Percentiles rank a stretch among this genome's conserved stretches.
phyloP scores from a whole-genome alignment of 64 coral and sea anemone species.

The Montipora foliosa region DNA sequence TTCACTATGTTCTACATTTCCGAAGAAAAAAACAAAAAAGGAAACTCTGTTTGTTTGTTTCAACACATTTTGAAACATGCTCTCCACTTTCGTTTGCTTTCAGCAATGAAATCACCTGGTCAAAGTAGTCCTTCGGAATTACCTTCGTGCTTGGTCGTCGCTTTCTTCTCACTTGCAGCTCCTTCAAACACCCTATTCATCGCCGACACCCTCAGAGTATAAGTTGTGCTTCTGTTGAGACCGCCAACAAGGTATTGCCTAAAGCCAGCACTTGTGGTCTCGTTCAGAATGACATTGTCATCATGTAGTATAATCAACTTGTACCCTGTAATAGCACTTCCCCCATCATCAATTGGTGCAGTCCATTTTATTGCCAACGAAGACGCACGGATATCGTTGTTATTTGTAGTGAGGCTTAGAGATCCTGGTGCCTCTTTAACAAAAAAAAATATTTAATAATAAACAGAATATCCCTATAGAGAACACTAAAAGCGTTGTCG shows the following conservation, averaged over 20 bases:
- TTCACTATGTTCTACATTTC: too few species aligned
- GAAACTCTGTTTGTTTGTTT: too few species aligned
- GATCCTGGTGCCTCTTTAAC: background rate
- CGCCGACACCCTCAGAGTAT: background rate
- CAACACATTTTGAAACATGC: too few species aligned
- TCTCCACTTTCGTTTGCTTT: too few species aligned
- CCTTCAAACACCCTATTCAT: background rate
- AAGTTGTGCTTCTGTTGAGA: background rate
- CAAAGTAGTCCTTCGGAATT: too few species aligned
- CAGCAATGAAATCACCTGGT: too few species aligned
- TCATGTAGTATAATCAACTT: background rate
- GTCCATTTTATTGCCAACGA: background rate
- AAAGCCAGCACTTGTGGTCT: background rate
- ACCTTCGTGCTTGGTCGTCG: background rate
- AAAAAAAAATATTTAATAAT: background rate
- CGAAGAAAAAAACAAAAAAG: too few species aligned
- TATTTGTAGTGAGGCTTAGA: background rate
- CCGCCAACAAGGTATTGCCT: background rate
- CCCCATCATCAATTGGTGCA: background rate
- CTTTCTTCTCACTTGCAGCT: background rate
- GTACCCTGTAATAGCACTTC: slow-evolving; percentile 4
- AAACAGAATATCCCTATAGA: too few species aligned
- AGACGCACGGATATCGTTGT: background rate
- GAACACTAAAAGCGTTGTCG: too few species aligned
- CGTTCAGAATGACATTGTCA: background rate